Base-by-base conservation (phyloP, 2,113 vertebrate genomes). In the Synodontis membranacea region DNA sequence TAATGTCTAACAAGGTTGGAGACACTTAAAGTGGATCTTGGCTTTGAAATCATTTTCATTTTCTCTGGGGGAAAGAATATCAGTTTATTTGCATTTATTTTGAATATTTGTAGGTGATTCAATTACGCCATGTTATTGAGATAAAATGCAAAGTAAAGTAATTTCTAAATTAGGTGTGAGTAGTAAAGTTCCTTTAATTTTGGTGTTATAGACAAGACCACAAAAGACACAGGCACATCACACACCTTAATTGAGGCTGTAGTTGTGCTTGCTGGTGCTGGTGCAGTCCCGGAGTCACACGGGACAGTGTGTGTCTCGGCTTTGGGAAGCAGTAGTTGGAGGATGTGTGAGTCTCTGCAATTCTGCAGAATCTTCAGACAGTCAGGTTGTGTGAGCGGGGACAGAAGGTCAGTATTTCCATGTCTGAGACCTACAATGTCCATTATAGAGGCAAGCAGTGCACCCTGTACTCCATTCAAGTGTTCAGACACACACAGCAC, bases 371-470 rank as follows among this genome's bases (percentile, higher is more conserved):
- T 80, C 70, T 91, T 83, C 34, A 94, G 75, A 78, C 91, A 89
- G 0, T 92, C 90, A 0, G 90, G 81, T 68, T 93, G 42, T n/a
- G 93, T 88, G 42, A 95, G 90, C 34, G 89, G 28, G 0, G 91
- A 23, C 0, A n/a, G 70, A 0, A 72, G 52, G 2, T 37, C 86
- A 25, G 80, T 10, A 37, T 23, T 60, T 56, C 5, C 56, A 89
- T 68, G 86, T 42, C 89, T 90, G 56, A 93, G 87, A 80, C 91
- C 94, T 79, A 93, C 86, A 0, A 95, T 80, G 17, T 95, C 94
- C 91, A 95, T 88, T 68, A 92, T 25, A 21, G 94, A 94, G 37
- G 92, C 92, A 37, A 95, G 76, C 0, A 94, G 70, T 11, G 93
- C 92, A 12, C 92, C 91, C 39, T 93, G 89, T 85, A 95, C 90